Percentiles rank a stretch among this genome's conserved stretches.
Evolutionary conservation across 2,797 vertebrate genomes (phyloP).

Genomic region (Myiothlypis chrysogaster): DNA sequence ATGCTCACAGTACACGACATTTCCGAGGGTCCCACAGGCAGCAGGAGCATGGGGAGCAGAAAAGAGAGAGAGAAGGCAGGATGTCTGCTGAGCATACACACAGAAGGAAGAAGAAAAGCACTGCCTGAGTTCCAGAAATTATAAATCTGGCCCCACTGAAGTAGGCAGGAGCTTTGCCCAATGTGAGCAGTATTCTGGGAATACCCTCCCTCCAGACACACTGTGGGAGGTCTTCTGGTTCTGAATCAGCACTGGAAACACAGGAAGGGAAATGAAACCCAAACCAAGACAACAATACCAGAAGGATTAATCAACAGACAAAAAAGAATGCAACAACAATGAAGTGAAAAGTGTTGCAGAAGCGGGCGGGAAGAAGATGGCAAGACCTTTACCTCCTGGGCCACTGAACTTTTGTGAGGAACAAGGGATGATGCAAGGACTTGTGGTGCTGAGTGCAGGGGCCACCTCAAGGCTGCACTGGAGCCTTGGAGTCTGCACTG

Average conservation of each 20-base stretch:
- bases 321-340: background rate
- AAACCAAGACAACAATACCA: conserved; percentile 25
- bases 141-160: conserved; percentile 3
- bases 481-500: background rate
- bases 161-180: background rate
- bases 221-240: conserved; percentile 33
- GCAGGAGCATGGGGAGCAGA: background rate
- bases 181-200: conserved; percentile 8
- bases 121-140: background rate
- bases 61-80: background rate
- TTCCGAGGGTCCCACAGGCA: background rate
- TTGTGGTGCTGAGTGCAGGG: background rate
- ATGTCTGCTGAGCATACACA: background rate
- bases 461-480: background rate
- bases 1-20: background rate
- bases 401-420: background rate
- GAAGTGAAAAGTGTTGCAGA: background rate
- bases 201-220: conserved; percentile 11
- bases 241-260: background rate
- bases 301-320: background rate
- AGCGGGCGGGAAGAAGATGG: background rate
- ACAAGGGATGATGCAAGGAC: background rate
- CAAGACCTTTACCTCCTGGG: background rate
- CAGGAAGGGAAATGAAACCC: conserved; percentile 29
- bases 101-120: background rate